A percentile compares a stretch with the other conserved stretches of the same genome.
Conservation (phyloP, 2,113 vertebrate species). For the Apteryx owenii region DNA sequence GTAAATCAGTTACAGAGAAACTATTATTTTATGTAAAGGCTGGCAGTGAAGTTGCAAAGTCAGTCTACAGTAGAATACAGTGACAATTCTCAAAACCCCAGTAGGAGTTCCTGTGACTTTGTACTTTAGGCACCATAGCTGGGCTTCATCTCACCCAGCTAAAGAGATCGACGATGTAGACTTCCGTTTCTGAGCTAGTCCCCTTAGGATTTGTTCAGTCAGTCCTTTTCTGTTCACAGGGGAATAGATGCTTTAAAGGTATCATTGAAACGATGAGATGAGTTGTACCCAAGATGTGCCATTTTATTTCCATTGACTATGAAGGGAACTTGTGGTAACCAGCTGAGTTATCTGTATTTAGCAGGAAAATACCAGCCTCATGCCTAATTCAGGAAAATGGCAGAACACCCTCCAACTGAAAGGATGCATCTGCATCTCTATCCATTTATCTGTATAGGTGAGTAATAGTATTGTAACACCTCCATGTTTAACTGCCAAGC, state of each 20-base stretch:
- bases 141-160: neutral
- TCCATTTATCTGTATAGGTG: neutral
- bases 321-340: neutral
- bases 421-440: neutral
- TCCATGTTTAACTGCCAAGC: neutral
- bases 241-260: neutral
- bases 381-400: neutral
- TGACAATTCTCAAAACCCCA: neutral
- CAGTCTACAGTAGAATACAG: neutral
- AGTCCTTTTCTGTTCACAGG: neutral
- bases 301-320: neutral
- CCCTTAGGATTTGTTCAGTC: neutral
- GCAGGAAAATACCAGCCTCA: neutral
- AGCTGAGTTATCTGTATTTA: neutral
- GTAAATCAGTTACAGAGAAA: neutral
- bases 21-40: neutral
- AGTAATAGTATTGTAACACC: neutral
- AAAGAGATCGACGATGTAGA: neutral
- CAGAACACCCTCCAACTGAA: neutral
- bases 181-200: neutral
- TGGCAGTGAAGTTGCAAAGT: neutral
- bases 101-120: neutral
- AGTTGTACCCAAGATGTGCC: rapidly evolving
- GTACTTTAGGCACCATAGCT: rapidly evolving
- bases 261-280: neutral